Evolutionary conservation across 2,797 vertebrate genomes (phyloP).

Genomic region (Mormyrops attenuatus): DNA sequence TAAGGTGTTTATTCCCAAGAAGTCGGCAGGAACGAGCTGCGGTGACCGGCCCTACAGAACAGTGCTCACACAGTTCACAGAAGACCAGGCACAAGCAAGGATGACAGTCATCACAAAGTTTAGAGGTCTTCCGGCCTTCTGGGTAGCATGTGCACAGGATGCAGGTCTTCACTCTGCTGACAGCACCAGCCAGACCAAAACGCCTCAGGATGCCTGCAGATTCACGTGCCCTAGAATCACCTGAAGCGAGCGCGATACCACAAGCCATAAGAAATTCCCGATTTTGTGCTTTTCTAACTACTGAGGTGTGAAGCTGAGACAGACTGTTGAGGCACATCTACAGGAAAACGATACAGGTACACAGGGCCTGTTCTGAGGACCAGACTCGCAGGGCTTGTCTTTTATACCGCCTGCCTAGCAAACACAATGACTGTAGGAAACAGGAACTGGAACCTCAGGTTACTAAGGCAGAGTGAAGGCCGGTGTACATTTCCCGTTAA

Average conservation of each 20-base stretch:
- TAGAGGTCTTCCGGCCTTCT: not conserved
- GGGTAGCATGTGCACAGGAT: not conserved
- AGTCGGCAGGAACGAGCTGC: not conserved
- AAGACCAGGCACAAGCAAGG: not conserved
- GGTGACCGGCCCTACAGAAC: not conserved
- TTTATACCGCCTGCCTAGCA: slow-evolving; percentile 17
- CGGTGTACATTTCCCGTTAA: slow-evolving; percentile 49
- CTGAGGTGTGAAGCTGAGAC: not conserved
- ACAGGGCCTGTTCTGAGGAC: slow-evolving; percentile 9
- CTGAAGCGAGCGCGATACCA: not conserved
- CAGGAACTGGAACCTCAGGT: slow-evolving; percentile 44
- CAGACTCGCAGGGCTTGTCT: slow-evolving; percentile 27
- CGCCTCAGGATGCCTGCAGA: not conserved
- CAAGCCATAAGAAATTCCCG: not conserved
- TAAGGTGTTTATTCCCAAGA: not conserved
- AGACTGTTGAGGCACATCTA: not conserved
- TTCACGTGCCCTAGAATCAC: not conserved
- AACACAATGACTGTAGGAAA: slow-evolving; percentile 32
- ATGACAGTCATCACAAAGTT: not conserved
- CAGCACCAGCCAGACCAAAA: not conserved
- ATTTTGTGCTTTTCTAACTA: not conserved
- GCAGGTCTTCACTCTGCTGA: not conserved
- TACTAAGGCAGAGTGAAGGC: slow-evolving; percentile 28
- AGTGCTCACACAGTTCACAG: not conserved
- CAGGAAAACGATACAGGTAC: not conserved